These are phyloP conservation scores for Agrypnia vestita DNA, from an alignment of 1,140 invertebrate species.

Conservation along the genomic window DNA sequence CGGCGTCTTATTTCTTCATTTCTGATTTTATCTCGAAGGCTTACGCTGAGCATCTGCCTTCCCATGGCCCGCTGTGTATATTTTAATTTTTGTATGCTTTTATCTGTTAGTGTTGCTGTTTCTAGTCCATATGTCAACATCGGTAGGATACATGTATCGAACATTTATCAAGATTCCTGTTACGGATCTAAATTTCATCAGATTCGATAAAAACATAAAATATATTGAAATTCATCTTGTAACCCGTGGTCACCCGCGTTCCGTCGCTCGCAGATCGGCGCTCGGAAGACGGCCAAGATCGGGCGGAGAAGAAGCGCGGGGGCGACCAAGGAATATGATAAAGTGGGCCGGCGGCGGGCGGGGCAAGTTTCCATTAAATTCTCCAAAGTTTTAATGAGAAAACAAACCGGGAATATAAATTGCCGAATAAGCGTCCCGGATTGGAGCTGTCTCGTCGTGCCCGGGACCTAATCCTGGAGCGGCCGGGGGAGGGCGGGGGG, in stretches of 20 bases:
- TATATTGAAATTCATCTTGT: no score
- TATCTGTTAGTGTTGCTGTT: no score
- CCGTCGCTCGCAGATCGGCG: slow-evolving; percentile 10
- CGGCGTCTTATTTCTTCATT: no score
- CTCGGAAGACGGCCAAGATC: slow-evolving; percentile 16
- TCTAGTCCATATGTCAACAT: no score
- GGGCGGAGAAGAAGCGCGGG: neutral
- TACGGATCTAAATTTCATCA: no score
- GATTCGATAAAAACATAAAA: no score
- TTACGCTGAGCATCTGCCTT: no score
- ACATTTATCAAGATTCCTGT: no score
- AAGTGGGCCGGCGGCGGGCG: slow-evolving; percentile 11
- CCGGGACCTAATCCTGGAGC: slow-evolving; percentile 30
- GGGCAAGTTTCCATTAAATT: slow-evolving; percentile 49
- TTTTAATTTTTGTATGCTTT: no score
- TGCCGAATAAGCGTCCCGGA: slow-evolving; percentile 35
- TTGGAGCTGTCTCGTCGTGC: slow-evolving; percentile 31
- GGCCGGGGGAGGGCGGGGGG: neutral
- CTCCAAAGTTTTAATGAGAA: slow-evolving; percentile 53
- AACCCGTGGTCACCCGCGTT: slow-evolving; percentile 9
- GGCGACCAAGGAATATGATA: slow-evolving; percentile 49
- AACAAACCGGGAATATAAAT: slow-evolving; percentile 54
- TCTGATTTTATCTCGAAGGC: no score
- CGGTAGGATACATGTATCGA: no score
- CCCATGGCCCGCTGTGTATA: no score